Evolutionary conservation across 2,113 vertebrate species (phyloP), one percentile per base, ranked within the genome.

Genomic region (Thunnus thynnus): DNA sequence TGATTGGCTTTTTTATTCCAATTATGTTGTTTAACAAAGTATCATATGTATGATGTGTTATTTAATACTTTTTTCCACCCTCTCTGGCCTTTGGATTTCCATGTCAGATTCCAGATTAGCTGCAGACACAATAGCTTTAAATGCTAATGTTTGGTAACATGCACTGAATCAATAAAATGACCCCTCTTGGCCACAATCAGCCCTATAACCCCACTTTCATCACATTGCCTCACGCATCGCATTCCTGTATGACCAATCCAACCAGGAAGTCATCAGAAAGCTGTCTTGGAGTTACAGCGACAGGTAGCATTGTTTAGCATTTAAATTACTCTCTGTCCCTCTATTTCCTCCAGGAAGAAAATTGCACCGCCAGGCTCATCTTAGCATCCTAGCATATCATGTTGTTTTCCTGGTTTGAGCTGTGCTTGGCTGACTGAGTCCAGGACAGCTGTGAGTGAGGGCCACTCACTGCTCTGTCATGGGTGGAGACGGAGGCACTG

Each of bases 391-490:
- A 80, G 80, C 85, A 75, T 79, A 65, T 66, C 56, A 30, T 83
- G 81, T 80, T 91, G 85, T 91, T 89, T 88, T 74, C 60, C 79
- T 75, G 75, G 75, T 82, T 73, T 69, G 81, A 87, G 72, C 68
- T 57, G 65, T 87, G 88, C 60, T 73, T 84, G 87, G 91, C 84
- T 92, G 91, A 89, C 81, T 92, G 91, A 73, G 62, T 86, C 73
- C 77, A 76, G 88, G 91, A 91, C 90, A 92, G 88, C 78, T 81
- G 68, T 83, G 91, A 91, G 87, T 92, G 88, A 93, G 91, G 81
- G 83, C 84, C 81, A 70, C 86, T 92, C 86, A 72, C 76, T 73
- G 85, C 76, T 87, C 88, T 62, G 92, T 82, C 89, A 88, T 76
- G 84, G 78, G 58, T 90, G 87, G 80, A 91, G 87, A 86, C 72